Conservation (phyloP, 2,888 invertebrate genomes). For the Sinotaia quadrata region DNA sequence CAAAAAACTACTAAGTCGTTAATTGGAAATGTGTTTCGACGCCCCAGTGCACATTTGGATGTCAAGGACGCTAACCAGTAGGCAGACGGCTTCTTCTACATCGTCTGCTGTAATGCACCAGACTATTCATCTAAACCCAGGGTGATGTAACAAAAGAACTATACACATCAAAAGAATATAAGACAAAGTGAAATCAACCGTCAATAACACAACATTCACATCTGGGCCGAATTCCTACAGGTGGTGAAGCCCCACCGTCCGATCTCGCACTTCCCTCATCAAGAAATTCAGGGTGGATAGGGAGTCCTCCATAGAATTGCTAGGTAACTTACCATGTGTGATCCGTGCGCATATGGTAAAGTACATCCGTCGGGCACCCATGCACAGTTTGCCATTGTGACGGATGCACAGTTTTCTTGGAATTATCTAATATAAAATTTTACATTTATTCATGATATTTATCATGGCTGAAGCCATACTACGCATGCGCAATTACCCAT, state of each 20-base stretch:
- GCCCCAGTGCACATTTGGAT: slow-evolving; percentile 4
- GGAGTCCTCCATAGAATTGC: slow-evolving; percentile 16
- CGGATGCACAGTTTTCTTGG: slow-evolving; percentile 7
- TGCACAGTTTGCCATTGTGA: slow-evolving; percentile 23
- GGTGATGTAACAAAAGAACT: too few species aligned
- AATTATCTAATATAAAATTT: slow-evolving; percentile 30
- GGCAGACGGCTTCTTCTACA: too few species aligned
- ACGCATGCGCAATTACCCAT: slow-evolving; percentile 44
- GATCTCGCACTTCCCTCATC: slow-evolving; percentile 15
- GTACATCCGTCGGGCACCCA: not conserved
- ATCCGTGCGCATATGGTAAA: slow-evolving; percentile 7
- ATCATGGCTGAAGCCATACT: slow-evolving; percentile 44
- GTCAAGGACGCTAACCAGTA: slow-evolving; percentile 30
- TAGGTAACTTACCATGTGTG: slow-evolving; percentile 6
- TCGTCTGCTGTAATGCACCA: too few species aligned
- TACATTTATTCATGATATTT: slow-evolving; percentile 38
- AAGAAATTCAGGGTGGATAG: slow-evolving; percentile 23
- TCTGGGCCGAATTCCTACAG: slow-evolving; percentile 28
- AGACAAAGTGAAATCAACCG: too few species aligned
- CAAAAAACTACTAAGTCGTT: too few species aligned
- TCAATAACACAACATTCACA: slow-evolving; percentile 22
- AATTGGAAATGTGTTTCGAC: too few species aligned
- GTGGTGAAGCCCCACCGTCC: slow-evolving; percentile 25
- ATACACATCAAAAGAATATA: too few species aligned
- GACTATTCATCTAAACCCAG: too few species aligned